Conservation (phyloP, 2,113 vertebrate species). For the Cochlearius cochlearius region DNA sequence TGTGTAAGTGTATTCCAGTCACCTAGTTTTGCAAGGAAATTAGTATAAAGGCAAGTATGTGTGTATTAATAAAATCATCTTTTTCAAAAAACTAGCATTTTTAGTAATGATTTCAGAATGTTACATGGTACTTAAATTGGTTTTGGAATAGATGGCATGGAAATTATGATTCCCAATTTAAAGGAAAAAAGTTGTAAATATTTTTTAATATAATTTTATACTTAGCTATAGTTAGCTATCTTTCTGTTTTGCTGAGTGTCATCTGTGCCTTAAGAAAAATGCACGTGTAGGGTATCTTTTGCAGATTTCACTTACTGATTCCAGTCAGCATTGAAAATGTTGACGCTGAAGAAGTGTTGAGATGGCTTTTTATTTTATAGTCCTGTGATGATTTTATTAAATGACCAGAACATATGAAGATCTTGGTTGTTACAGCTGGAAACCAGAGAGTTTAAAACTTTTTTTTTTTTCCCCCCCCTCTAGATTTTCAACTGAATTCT, state of each 20-base stretch:
- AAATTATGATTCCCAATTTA: not conserved
- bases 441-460: not conserved
- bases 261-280: not conserved
- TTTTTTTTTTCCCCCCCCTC: not conserved
- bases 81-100: not conserved
- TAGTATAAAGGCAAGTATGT: not conserved
- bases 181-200: not conserved
- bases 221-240: not conserved
- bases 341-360: not conserved
- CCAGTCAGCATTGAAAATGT: not conserved
- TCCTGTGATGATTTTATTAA: not conserved
- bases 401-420: not conserved
- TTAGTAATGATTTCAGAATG: not conserved
- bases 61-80: not conserved
- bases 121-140: not conserved
- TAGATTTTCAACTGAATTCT: constrained; percentile 98
- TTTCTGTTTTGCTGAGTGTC: not conserved
- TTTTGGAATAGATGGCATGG: not conserved
- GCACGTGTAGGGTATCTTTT: not conserved
- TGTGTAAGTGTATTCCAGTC: not conserved
- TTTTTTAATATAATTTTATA: not conserved
- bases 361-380: not conserved
- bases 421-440: not conserved
- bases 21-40: not conserved
- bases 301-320: not conserved